Evolutionary conservation across 1,140 invertebrate species (phyloP).

Genomic region (Bombus waltoni): DNA sequence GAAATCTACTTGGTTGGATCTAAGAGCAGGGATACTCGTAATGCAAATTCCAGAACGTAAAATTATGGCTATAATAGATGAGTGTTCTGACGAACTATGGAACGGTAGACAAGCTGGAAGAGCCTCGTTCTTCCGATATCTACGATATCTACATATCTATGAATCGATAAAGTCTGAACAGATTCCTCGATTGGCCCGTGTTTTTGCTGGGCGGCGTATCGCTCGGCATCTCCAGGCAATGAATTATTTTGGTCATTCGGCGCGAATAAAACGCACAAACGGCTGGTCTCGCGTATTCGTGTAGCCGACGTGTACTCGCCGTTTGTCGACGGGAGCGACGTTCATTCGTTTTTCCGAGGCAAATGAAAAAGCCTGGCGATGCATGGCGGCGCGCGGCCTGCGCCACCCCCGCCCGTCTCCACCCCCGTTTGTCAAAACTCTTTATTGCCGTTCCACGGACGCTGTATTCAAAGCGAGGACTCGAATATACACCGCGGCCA

Average conservation of each 20-base stretch:
- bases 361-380: slow-evolving; percentile 67
- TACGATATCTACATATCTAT: not conserved
- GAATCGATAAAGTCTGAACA: not conserved
- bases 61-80: not conserved
- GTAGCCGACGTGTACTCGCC: slow-evolving; percentile 70
- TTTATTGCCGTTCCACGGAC: slow-evolving; percentile 72
- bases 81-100: not conserved
- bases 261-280: slow-evolving; percentile 63
- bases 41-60: not conserved
- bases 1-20: too few species aligned
- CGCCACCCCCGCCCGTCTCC: not conserved
- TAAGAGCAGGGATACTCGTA: too few species aligned
- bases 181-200: not conserved
- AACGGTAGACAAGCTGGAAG: not conserved
- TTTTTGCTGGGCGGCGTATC: not conserved
- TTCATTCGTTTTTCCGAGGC: slow-evolving; percentile 70
- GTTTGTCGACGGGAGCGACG: slow-evolving; percentile 68
- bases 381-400: slow-evolving; percentile 44
- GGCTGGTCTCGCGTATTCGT: slow-evolving; percentile 61
- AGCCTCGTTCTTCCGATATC: not conserved
- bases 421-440: slow-evolving; percentile 74
- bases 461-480: slow-evolving; percentile 74
- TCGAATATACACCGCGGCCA: slow-evolving; percentile 63
- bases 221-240: slow-evolving; percentile 9
- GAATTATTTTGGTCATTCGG: slow-evolving; percentile 38